Evolutionary conservation across 2,888 invertebrate species (phyloP).

Genomic region (Macrostomum cliftonense): DNA sequence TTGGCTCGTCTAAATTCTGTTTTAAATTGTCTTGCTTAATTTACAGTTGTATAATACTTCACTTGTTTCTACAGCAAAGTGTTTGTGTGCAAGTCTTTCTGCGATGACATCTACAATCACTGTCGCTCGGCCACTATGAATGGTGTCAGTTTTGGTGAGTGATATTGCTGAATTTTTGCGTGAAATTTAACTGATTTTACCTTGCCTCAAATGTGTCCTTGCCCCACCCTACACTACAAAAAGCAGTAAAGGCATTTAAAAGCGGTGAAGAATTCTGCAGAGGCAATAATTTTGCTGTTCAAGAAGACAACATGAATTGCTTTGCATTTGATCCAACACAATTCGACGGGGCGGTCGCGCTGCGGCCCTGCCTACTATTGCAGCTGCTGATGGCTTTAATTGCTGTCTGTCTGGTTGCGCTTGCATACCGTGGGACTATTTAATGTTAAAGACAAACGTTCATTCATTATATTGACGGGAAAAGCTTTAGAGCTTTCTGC

Average conservation of each 20-base stretch:
- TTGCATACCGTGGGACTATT: no score
- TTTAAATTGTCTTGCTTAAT: neutral
- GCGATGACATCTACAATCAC: conserved; percentile 23
- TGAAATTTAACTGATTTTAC: no score
- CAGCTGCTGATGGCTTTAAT: neutral
- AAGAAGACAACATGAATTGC: conserved; percentile 25
- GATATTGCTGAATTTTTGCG: neutral
- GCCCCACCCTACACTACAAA: no score
- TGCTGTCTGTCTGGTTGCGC: neutral
- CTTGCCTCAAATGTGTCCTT: no score
- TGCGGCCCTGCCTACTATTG: neutral
- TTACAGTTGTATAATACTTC: neutral
- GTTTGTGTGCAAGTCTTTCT: conserved; percentile 30
- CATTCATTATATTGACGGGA: no score
- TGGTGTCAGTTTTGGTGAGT: conserved; percentile 25
- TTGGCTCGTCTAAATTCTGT: neutral
- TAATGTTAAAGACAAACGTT: no score
- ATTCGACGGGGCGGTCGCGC: conserved; percentile 17
- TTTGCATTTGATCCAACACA: conserved; percentile 34
- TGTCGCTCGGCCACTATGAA: conserved; percentile 27
- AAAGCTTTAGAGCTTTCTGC: no score
- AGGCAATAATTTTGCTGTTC: conserved; percentile 32
- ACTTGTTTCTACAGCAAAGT: conserved; percentile 20
- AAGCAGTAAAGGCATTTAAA: conserved; percentile 18
- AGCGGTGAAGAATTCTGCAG: conserved; percentile 30